A percentile compares a stretch with the other conserved stretches of the same genome.
Conservation (phyloP, 1,140 invertebrate genomes). For the Rhynchophorus ferrugineus region DNA sequence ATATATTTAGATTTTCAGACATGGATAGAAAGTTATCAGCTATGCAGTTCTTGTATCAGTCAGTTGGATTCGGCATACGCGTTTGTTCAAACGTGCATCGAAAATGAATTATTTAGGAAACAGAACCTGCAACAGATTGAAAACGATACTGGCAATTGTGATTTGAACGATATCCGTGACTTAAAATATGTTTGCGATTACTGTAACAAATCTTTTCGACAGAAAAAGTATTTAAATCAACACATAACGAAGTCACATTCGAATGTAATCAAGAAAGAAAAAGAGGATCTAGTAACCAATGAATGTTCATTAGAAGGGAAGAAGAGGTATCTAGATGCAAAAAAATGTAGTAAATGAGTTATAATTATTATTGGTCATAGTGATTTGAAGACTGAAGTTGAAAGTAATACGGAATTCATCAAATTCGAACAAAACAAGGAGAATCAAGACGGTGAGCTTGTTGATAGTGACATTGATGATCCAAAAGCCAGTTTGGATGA, state of each 20-base stretch:
- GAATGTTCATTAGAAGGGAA: neutral
- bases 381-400: no score
- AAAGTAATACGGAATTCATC: no score
- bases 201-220: constrained; percentile 14
- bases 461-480: no score
- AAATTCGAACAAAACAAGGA: no score
- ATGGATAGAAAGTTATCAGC: constrained; percentile 13
- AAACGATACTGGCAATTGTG: neutral
- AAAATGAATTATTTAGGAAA: constrained; percentile 14
- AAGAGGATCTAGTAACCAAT: neutral
- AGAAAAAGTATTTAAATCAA: constrained; percentile 16
- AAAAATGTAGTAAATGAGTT: no score
- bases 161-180: neutral
- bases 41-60: constrained; percentile 10
- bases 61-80: constrained; percentile 12
- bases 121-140: neutral
- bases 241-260: constrained; percentile 17
- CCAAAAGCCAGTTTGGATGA: no score
- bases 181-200: constrained; percentile 11
- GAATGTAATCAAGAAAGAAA: neutral
- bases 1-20: constrained; percentile 12
- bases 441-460: no score
- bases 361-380: no score
- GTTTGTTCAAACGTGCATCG: constrained; percentile 14
- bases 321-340: neutral